Base-by-base conservation (phyloP, 2,113 vertebrate species). In the Suncus etruscus region DNA sequence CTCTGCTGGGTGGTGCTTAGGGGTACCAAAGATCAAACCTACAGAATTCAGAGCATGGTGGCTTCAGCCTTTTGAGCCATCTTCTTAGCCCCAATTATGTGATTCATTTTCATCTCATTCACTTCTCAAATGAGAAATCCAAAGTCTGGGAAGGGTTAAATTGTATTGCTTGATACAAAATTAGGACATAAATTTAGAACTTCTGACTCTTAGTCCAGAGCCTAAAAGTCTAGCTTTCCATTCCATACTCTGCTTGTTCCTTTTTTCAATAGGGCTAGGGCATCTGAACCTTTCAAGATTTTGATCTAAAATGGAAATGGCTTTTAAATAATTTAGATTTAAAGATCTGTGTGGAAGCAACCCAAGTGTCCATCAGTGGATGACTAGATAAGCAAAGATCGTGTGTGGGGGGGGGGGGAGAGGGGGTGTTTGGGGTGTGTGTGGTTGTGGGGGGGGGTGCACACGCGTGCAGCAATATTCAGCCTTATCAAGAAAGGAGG, bases 151-250 rank as follows among this genome's bases (percentile, higher is more conserved):
- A 68, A 85, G 31, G 31, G 73, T 77, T 76, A 51, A 51, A 63
- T 11, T 78, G 75, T 61, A n/a, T 32, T 81, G 63, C 74, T 85
- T 61, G 7, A 78, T 20, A 82, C 29, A 85, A 82, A 84, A 73
- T 25, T 54, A 81, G 78, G 27, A 68, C 22, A 87, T 89, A 32
- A 16, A 68, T 73, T 76, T 86, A 65, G 63, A 50, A 78, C 72
- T 86, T 85, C 20, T 58, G 69, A 74, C 31, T 82, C 47, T 78
- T 54, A 79, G 31, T 22, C 61, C 77, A 61, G 72, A 73, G 47
- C 29, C 79, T 66, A 82, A 11, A 48, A 65, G 20, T 25, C 39
- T 12, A 68, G 32, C 31, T 66, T 87, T 81, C 45, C 20, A 12
- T 16, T 73, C 31, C 24, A 68, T 27, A 61, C 6, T 15, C 16